Evolutionary conservation across 2,888 invertebrate genomes (phyloP).

Genomic region (Pristionchus entomophagus): DNA sequence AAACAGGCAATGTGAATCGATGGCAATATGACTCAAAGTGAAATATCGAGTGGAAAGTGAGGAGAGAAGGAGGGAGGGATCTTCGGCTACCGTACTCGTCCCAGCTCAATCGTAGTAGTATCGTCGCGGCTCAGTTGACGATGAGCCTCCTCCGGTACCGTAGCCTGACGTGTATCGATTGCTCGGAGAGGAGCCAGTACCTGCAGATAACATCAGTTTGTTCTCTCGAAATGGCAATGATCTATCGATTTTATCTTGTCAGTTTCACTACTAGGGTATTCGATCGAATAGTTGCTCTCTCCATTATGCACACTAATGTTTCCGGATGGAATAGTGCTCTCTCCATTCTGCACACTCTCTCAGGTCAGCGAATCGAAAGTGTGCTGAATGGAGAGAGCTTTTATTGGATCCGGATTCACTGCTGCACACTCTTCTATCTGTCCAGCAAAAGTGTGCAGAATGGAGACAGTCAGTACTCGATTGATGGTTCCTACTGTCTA

Average conservation of each 20-base stretch:
- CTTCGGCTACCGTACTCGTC: constrained; percentile 7
- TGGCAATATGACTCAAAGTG: constrained; percentile 34
- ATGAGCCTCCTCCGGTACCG: constrained; percentile 39
- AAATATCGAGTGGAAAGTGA: constrained; percentile 32
- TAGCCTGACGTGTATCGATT: constrained; percentile 25
- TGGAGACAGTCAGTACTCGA: constrained; percentile 8
- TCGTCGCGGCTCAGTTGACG: constrained; percentile 40
- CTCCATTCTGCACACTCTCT: too few species aligned
- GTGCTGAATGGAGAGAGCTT: too few species aligned
- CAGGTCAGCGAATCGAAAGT: too few species aligned
- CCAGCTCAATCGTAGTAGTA: constrained; percentile 43
- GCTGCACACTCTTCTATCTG: neutral
- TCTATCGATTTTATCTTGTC: too few species aligned
- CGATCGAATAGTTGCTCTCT: too few species aligned
- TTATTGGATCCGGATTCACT: too few species aligned
- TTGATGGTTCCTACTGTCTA: too few species aligned
- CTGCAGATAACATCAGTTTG: neutral
- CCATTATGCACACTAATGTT: too few species aligned
- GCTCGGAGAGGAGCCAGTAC: neutral
- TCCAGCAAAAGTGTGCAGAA: neutral
- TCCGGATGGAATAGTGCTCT: too few species aligned
- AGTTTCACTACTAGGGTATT: too few species aligned
- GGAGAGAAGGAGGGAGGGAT: neutral
- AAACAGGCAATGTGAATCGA: constrained; percentile 23
- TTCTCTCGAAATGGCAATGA: neutral